Base-by-base conservation (phyloP, 2,113 vertebrate genomes). In the Plestiodon gilberti region DNA sequence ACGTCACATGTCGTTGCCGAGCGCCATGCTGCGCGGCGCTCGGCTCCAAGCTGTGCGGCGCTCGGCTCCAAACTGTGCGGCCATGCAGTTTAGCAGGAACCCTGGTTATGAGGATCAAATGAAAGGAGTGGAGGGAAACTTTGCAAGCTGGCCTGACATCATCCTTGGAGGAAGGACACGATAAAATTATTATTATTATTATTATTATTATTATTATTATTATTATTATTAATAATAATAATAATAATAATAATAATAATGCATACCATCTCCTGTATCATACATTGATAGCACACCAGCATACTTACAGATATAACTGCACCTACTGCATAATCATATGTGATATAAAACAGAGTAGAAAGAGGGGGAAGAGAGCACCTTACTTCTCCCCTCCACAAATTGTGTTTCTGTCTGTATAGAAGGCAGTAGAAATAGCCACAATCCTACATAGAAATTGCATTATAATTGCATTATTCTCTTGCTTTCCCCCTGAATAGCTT, bases 381-480 rank as follows among this genome's bases (percentile, higher is more conserved):
- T 74, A 10, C 4, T 5, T 38, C 30, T 25, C 10, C 40, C 38
- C 59, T 64, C 40, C 6, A 17, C 22, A 22, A 84, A n/a, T n/a
- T 1, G 10, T 61, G 59, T 38, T 10, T 33, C 35, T 59, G 76
- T 59, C 20, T 62, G 6, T 8, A 18, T 8, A 86, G 88, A 77
- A 43, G 73, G 75, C n/a, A 89, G 74, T 43, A 57, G 62, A n/a
- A 90, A 86, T 1, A 76, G 48, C 2, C 70, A 9, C 1, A 83
- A 85, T 1, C 71, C 22, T 55, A 38, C 2, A 55, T 4, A 84
- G 30, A 38, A 7, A 57, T 4, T 69, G 0, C 13, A 10, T 73
- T 64, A 65, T 69, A 57, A 91, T 92, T 69, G 85, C 82, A 76
- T 82, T 64, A n/a, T 70, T 91, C 71, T 55, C 18, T 61, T 64